Percentiles rank a stretch among this genome's conserved stretches.
These are phyloP conservation scores for Drymodes brunneopygia DNA, from an alignment of 2,113 vertebrate species.

Conservation along the genomic window DNA sequence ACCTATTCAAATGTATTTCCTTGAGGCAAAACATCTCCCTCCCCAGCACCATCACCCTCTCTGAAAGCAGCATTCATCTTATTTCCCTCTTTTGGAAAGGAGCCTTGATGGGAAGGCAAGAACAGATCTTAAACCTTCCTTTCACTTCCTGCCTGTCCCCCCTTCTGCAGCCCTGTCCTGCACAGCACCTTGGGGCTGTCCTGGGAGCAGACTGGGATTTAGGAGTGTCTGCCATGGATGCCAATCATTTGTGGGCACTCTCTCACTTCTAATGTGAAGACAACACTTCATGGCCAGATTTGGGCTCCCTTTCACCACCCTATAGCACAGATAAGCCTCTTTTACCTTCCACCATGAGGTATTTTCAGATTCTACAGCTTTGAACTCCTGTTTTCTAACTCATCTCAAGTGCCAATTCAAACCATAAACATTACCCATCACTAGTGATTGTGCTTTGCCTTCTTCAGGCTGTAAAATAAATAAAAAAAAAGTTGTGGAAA, in stretches of 20 bases:
- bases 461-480: neutral
- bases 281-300: neutral
- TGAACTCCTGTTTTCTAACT: neutral
- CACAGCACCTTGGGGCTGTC: neutral
- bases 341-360: neutral
- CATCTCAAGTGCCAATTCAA: neutral
- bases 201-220: neutral
- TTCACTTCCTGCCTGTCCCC: neutral
- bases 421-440: neutral
- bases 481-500: neutral
- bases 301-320: neutral
- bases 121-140: neutral
- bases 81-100: neutral
- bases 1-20: neutral
- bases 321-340: rapidly evolving
- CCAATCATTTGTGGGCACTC: neutral
- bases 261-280: neutral
- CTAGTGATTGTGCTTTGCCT: neutral
- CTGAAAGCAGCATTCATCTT: neutral
- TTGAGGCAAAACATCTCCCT: neutral
- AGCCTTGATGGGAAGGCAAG: neutral
- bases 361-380: neutral
- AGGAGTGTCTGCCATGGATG: rapidly evolving
- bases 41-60: neutral
- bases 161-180: neutral